Conservation (phyloP, 2,797 vertebrate genomes). For the Alauda arvensis region DNA sequence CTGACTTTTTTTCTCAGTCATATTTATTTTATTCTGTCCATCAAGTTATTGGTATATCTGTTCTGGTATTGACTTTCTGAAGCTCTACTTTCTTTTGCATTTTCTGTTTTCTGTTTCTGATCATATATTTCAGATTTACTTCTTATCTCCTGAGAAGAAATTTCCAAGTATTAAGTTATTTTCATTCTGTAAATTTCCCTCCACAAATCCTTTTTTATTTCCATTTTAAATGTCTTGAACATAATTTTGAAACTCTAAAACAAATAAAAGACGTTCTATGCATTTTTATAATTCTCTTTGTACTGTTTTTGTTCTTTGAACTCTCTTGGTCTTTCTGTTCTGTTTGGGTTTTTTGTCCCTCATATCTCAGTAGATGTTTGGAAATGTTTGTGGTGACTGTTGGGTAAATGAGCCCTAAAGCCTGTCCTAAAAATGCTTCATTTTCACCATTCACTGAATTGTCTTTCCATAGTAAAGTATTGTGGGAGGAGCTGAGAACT, state of each 20-base stretch:
- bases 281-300: not conserved
- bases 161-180: not conserved
- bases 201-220: not conserved
- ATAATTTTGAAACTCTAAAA: not conserved
- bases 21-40: not conserved
- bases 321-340: not conserved
- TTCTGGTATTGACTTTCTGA: not conserved
- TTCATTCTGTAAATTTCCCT: not conserved
- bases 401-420: not conserved
- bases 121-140: not conserved
- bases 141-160: not conserved
- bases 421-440: not conserved
- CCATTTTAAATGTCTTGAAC: not conserved
- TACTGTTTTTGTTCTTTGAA: not conserved
- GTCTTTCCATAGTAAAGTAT: not conserved
- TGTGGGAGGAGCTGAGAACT: not conserved
- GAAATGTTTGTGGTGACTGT: not conserved
- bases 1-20: not conserved
- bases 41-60: not conserved
- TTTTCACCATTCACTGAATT: not conserved
- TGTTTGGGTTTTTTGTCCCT: not conserved
- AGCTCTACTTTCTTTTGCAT: not conserved
- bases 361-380: not conserved
- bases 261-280: not conserved
- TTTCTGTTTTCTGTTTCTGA: not conserved